A percentile compares a stretch with the other conserved stretches of the same genome.
Evolutionary conservation across 2,113 vertebrate genomes (phyloP).

Genomic region (Oncorhynchus masou): DNA sequence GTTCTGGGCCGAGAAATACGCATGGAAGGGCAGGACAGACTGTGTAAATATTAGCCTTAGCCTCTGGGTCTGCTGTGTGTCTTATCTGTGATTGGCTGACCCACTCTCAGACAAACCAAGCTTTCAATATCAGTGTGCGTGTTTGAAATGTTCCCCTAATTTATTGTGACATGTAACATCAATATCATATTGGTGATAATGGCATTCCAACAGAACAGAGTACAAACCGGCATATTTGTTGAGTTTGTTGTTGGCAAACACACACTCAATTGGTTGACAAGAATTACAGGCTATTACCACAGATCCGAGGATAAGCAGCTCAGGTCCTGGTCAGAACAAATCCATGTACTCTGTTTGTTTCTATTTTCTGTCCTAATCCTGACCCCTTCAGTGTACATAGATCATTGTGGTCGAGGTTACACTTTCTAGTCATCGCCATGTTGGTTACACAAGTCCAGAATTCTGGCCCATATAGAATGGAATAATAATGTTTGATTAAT

Average conservation of each 20-base stretch:
- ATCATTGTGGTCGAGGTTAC: too few relatives aligned
- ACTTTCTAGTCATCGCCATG: too few relatives aligned
- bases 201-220: too few relatives aligned
- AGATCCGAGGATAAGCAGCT: not conserved
- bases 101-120: not conserved
- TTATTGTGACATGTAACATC: too few relatives aligned
- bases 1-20: slow-evolving; percentile 29
- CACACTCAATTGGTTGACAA: not conserved
- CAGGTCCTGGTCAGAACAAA: not conserved
- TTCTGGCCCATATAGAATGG: too few relatives aligned
- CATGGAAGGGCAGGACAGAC: not conserved
- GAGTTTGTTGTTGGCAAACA: not conserved
- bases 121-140: not conserved
- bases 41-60: slow-evolving; percentile 33
- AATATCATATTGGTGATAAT: too few relatives aligned
- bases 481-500: not conserved
- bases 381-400: too few relatives aligned
- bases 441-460: too few relatives aligned
- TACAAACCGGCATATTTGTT: too few relatives aligned
- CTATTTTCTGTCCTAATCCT: too few relatives aligned
- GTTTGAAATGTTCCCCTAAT: too few relatives aligned
- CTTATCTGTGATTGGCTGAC: not conserved
- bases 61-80: not conserved
- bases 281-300: not conserved
- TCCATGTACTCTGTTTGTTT: not conserved